phyloP scores from a whole-genome alignment of 1,140 invertebrate species.

The Bombyx mandarina region DNA sequence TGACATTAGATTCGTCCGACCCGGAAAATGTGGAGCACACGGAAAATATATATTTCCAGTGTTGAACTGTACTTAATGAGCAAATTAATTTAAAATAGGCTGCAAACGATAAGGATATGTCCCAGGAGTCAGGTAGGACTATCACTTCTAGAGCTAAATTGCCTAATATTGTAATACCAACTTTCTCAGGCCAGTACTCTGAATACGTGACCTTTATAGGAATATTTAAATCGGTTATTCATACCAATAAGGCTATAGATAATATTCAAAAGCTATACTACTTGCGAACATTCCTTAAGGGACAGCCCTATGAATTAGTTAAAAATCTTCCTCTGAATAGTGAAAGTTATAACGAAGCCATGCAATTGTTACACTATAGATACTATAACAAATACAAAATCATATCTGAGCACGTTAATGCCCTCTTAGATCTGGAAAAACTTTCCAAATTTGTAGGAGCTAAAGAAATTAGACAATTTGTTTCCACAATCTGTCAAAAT shows the following conservation, averaged over 20 bases:
- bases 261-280: conserved; percentile 13
- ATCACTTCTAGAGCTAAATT: conserved; percentile 6
- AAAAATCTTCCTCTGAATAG: conserved; percentile 9
- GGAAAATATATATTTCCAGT: conserved; percentile 3
- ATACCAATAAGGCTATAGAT: conserved; percentile 8
- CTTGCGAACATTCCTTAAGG: conserved; percentile 9
- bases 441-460: conserved; percentile 1
- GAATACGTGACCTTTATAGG: conserved; percentile 10
- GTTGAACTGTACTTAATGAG: neutral
- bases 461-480: conserved; percentile 9
- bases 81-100: neutral
- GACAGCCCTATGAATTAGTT: conserved; percentile 12
- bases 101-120: too few species aligned
- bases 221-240: conserved; percentile 10
- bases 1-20: neutral
- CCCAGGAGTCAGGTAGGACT: neutral
- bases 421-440: conserved; percentile 5
- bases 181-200: conserved; percentile 7
- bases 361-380: conserved; percentile 6
- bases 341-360: conserved; percentile 9
- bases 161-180: conserved; percentile 5
- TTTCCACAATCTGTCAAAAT: conserved; percentile 5
- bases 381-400: conserved; percentile 11
- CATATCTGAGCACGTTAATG: conserved; percentile 1
- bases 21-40: neutral